These are phyloP conservation scores for Smittia sp. DNA, from an alignment of 2,888 invertebrate genomes.

Conservation along the genomic window DNA sequence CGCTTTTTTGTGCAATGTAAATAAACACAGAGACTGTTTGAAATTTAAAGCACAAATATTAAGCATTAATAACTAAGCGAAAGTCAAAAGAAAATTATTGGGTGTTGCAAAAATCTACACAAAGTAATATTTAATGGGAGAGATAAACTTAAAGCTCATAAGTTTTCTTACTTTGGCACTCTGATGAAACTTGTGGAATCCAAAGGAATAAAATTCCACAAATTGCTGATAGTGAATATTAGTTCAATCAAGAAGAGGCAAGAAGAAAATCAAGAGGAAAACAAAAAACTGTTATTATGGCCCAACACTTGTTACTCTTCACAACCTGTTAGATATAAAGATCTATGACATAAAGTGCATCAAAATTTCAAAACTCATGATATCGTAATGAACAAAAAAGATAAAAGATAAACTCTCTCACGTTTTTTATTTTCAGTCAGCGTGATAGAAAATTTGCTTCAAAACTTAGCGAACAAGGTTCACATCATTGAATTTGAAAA, in stretches of 20 bases:
- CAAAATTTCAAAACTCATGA: neutral
- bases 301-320: no score
- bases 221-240: slow-evolving; percentile 47
- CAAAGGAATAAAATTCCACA: slow-evolving; percentile 54
- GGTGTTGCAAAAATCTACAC: no score
- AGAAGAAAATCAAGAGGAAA: neutral
- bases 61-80: no score
- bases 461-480: neutral
- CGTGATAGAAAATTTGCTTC: neutral
- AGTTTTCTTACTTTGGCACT: slow-evolving; percentile 61
- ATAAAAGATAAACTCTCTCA: no score
- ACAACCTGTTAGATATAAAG: neutral
- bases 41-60: no score
- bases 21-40: no score
- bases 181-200: slow-evolving; percentile 57
- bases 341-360: no score
- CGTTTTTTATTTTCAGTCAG: neutral
- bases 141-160: no score
- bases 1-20: no score
- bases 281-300: no score
- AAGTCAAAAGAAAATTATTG: no score
- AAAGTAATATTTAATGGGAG: no score
- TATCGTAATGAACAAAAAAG: neutral
- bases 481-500: neutral
- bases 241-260: neutral